Evolutionary conservation across 2,888 invertebrate species (phyloP), one percentile per base, ranked within the genome.

Genomic region (Melipona beecheii): DNA sequence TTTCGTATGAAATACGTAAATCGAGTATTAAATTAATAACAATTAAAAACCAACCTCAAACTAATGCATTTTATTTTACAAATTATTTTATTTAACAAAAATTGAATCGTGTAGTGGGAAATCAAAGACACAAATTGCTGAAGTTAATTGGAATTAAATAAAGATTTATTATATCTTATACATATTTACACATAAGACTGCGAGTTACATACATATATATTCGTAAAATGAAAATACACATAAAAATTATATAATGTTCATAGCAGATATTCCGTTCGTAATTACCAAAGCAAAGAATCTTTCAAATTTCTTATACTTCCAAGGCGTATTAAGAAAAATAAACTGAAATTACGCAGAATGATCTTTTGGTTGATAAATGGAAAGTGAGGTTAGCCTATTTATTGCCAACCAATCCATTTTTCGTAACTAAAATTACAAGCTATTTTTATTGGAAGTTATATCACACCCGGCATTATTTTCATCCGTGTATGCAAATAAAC

Each of bases 361-460:
- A n/a, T 43, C 43, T 65, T 43, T 31, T 11, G 1, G 31, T 64
- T 13, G 5, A 64, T 31, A 36, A 31, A n/a, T 13, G n/a, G 6
- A 50, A 69, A 60, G 24, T n/a, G 21, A 72, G 62, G 50, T 71
- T 76, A 72, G 2, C 36, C n/a, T 72, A 60, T 27, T 52, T 50
- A 19, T 52, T 65, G 19, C 49, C 4, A 1, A 72, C 24, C 60
- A 27, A 24, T 24, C 36, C 21, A 50, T 6, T 70, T 70, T 75
- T 31, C 31, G n/a, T 31, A 58, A 50, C 24, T 24, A 21, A 60
- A n/a, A 56, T 43, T 70, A 24, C 15, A 64, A 17, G 49, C 75
- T 69, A 72, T 72, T 60, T 72, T 58, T 71, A 43, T 6, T 19
- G n/a, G n/a, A 68, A 17, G 27, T 66, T 68, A 31, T n/a, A 21